Percentiles rank a stretch among this genome's conserved stretches.
Evolutionary conservation across 1,140 invertebrate species (phyloP).

Genomic region (Aphaenogaster floridana): DNA sequence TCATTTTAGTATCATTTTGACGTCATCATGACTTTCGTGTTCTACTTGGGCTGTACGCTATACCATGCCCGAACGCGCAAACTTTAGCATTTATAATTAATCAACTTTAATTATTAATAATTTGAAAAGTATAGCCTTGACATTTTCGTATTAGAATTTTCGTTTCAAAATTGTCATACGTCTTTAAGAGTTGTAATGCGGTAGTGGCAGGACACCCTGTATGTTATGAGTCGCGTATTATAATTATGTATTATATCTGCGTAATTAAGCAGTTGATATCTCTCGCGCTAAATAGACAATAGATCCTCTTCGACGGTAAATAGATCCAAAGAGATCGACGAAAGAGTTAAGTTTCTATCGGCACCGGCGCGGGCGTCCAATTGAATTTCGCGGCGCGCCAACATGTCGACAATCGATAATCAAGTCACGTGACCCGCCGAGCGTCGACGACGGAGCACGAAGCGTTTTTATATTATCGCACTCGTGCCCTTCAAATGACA

Average conservation of each 20-base stretch:
- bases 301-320: background rate
- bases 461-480: constrained; percentile 81
- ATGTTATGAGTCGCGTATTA: background rate
- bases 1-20: too few relatives aligned
- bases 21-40: too few relatives aligned
- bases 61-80: too few relatives aligned
- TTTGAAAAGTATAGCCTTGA: too few relatives aligned
- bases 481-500: constrained; percentile 86
- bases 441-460: constrained; percentile 56
- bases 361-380: background rate
- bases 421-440: constrained; percentile 71
- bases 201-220: too few relatives aligned
- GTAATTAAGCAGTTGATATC: background rate
- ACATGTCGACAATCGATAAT: constrained; percentile 46
- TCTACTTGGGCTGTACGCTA: too few relatives aligned
- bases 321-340: background rate
- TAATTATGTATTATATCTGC: background rate
- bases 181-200: too few relatives aligned
- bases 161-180: too few relatives aligned
- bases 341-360: background rate
- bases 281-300: background rate
- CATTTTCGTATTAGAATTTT: too few relatives aligned
- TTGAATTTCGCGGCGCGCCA: constrained; percentile 62
- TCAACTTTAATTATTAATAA: too few relatives aligned
- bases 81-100: too few relatives aligned